phyloP scores from a whole-genome alignment of 2,888 invertebrate species.

The Pterobdella sp. region DNA sequence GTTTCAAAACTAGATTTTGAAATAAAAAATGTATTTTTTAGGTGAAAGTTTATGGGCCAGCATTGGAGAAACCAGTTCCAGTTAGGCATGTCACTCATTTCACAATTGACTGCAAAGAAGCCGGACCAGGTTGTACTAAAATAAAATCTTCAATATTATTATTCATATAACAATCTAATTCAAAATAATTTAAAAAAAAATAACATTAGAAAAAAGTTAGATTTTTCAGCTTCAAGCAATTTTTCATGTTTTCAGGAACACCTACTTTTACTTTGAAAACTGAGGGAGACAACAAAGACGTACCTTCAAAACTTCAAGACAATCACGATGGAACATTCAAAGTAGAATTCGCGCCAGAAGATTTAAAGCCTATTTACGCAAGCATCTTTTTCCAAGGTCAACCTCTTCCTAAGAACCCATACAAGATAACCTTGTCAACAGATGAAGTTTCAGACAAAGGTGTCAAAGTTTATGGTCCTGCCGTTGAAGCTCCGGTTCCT shows the following conservation, averaged over 20 bases:
- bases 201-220: not conserved
- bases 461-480: conserved; percentile 69
- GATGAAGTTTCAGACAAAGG: conserved; percentile 37
- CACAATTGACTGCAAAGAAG: conserved; percentile 71
- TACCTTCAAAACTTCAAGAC: conserved; percentile 12
- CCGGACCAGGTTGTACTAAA: conserved; percentile 58
- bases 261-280: not conserved
- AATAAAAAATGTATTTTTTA: conserved; percentile 29
- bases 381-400: conserved; percentile 22
- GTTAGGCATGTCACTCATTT: conserved; percentile 69
- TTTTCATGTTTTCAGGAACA: not conserved
- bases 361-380: conserved; percentile 2
- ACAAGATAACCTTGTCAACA: conserved; percentile 50
- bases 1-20: not conserved
- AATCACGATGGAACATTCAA: conserved; percentile 26
- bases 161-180: not conserved
- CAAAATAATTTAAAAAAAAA: not conserved
- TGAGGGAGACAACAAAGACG: not conserved
- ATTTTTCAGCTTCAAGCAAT: not conserved
- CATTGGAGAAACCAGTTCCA: conserved; percentile 59
- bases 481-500: conserved; percentile 59
- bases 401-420: conserved; percentile 28
- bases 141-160: not conserved
- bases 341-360: conserved; percentile 22
- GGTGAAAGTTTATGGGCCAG: conserved; percentile 68